These are phyloP conservation scores for Lycophotia porphyrea DNA, from an alignment of 2,888 invertebrate genomes.

Conservation along the genomic window DNA sequence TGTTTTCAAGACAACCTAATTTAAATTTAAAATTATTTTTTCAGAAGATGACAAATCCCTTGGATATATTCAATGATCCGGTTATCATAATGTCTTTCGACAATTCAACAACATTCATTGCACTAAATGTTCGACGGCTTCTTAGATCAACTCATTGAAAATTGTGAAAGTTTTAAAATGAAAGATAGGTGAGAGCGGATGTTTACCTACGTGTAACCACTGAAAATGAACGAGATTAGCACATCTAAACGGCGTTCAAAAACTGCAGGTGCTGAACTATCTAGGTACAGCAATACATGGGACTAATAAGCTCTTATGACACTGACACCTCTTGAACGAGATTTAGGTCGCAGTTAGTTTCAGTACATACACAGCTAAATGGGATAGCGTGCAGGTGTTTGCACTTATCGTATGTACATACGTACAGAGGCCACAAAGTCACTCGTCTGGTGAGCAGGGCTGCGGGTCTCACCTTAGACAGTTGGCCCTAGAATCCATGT, in stretches of 20 bases:
- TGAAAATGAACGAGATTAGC: neutral
- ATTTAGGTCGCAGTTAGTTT: neutral
- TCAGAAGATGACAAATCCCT: neutral
- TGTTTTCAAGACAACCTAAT: neutral
- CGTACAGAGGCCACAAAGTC: conserved; percentile 16
- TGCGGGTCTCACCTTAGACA: conserved; percentile 22
- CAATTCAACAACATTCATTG: neutral
- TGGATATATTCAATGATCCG: neutral
- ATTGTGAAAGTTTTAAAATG: neutral
- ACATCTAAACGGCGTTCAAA: neutral
- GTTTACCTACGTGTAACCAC: neutral
- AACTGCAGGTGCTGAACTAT: neutral
- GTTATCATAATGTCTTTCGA: neutral
- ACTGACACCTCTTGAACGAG: neutral
- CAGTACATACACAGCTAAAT: neutral
- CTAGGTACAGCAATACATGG: neutral
- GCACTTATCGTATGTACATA: neutral
- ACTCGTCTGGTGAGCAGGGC: conserved; percentile 8
- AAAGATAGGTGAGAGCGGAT: neutral
- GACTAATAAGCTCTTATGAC: neutral
- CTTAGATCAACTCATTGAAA: too few species aligned
- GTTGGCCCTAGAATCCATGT: conserved; percentile 38
- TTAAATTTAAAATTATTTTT: neutral
- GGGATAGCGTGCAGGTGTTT: neutral
- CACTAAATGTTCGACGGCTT: neutral